These are phyloP conservation scores for Oryzias curvinotus DNA, from an alignment of 2,113 vertebrate species.

Conservation along the genomic window DNA sequence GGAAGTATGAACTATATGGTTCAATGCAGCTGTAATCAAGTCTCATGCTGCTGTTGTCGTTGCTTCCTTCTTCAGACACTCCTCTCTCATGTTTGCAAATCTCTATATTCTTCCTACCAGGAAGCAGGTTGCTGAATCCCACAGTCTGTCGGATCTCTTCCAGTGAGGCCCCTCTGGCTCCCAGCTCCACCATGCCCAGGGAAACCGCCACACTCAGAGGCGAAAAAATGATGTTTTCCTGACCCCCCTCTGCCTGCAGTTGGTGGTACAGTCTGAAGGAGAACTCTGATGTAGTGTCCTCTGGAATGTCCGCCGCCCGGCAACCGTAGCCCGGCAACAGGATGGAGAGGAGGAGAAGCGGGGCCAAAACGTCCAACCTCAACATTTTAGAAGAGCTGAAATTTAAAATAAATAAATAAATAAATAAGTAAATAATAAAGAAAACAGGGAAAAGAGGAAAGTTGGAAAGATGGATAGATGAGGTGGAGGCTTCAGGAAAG, in stretches of 20 bases:
- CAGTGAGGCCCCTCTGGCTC: slow-evolving; percentile 86
- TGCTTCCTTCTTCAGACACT: neutral
- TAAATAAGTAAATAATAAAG: neutral
- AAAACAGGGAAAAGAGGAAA: slow-evolving; percentile 2
- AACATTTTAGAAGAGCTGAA: slow-evolving; percentile 77
- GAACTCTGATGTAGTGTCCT: slow-evolving; percentile 86
- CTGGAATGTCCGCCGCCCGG: slow-evolving; percentile 79
- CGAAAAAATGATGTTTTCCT: slow-evolving; percentile 96
- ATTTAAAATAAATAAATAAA: neutral
- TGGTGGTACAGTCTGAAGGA: slow-evolving; percentile 91
- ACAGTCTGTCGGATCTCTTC: slow-evolving; percentile 89
- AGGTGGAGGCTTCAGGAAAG: neutral
- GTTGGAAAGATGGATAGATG: slow-evolving; percentile 4
- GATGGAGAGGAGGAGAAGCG: slow-evolving; percentile 80
- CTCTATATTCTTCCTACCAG: slow-evolving; percentile 69
- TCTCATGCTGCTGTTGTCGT: neutral
- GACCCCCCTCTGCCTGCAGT: slow-evolving; percentile 83
- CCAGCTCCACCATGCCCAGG: slow-evolving; percentile 94
- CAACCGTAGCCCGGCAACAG: slow-evolving; percentile 76
- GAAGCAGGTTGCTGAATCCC: slow-evolving; percentile 86
- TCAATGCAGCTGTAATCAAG: neutral
- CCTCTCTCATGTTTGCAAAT: neutral
- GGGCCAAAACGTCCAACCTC: slow-evolving; percentile 77
- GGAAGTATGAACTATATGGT: neutral
- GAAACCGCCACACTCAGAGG: slow-evolving; percentile 88